phyloP scores from a whole-genome alignment of 2,797 vertebrate genomes.

The Xyrichtys novacula region DNA sequence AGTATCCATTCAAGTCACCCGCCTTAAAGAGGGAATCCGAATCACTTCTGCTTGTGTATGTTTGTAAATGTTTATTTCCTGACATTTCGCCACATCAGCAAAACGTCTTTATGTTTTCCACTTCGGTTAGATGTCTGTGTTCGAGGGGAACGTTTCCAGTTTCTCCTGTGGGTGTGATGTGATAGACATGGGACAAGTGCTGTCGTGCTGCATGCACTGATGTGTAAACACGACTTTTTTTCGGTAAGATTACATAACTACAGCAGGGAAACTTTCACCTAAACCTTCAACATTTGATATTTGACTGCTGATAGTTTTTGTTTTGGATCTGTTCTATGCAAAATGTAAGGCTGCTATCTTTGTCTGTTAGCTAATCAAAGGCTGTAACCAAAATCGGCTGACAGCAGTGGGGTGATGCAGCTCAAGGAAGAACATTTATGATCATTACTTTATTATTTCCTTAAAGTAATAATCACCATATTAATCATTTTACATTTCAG shows the following conservation, averaged over 20 bases:
- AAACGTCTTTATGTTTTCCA: constrained; percentile 3
- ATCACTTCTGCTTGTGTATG: neutral
- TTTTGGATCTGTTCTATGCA: too few relatives aligned
- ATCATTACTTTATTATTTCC: too few relatives aligned
- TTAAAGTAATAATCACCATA: too few relatives aligned
- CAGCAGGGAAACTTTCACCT: neutral
- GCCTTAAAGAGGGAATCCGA: neutral
- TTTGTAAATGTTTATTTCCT: constrained; percentile 1
- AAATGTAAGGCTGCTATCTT: too few relatives aligned
- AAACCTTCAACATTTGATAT: constrained; percentile 22
- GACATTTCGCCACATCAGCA: constrained; percentile 4
- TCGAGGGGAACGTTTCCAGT: constrained; percentile 27
- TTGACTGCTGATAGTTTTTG: constrained; percentile 7
- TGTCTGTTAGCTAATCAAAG: too few relatives aligned
- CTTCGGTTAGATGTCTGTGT: constrained; percentile 1
- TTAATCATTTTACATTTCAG: too few relatives aligned
- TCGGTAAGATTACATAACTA: constrained; percentile 9
- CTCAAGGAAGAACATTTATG: too few relatives aligned
- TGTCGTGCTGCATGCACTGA: constrained; percentile 9
- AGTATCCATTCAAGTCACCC: neutral
- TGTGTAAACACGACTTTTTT: constrained; percentile 28
- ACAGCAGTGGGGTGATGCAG: too few relatives aligned
- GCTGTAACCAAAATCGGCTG: too few relatives aligned
- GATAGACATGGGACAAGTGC: constrained; percentile 18
- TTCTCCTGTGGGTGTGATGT: constrained; percentile 33